Conservation (phyloP, 2,888 invertebrate species). For the Blomia tropicalis region DNA sequence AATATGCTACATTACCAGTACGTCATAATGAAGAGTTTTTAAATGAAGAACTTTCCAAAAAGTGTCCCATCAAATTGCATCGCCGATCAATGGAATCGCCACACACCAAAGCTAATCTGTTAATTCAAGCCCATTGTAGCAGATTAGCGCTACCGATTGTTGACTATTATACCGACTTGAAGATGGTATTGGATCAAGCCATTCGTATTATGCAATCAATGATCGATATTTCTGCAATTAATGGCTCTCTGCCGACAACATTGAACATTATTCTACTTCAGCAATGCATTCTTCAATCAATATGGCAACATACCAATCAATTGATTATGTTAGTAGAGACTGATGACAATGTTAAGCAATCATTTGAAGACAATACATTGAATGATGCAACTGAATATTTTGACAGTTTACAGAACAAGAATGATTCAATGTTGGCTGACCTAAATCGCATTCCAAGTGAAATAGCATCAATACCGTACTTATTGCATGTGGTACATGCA, state of each 20-base stretch:
- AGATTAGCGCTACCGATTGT: constrained; percentile 63
- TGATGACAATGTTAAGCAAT: constrained; percentile 38
- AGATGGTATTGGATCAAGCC: constrained; percentile 89
- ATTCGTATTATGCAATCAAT: constrained; percentile 87
- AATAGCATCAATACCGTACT: not conserved
- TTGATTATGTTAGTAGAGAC: constrained; percentile 61
- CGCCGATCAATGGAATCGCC: constrained; percentile 66
- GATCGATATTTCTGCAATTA: constrained; percentile 79
- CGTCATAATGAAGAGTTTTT: constrained; percentile 89
- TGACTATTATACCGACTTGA: constrained; percentile 88
- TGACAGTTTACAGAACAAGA: not conserved
- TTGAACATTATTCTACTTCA: constrained; percentile 53
- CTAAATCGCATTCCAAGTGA: not conserved
- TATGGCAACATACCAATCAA: constrained; percentile 53
- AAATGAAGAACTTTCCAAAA: constrained; percentile 68
- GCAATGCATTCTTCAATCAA: constrained; percentile 79
- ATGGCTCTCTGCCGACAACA: constrained; percentile 70
- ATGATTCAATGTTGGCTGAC: not conserved
- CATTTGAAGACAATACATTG: not conserved
- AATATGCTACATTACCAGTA: constrained; percentile 81
- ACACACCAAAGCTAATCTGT: constrained; percentile 76
- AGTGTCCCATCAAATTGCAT: constrained; percentile 55
- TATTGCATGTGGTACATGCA: not conserved
- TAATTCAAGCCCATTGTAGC: constrained; percentile 88
- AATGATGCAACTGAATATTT: not conserved